These are phyloP conservation scores for Aythya baeri DNA, from an alignment of 2,113 vertebrate genomes.

Conservation along the genomic window DNA sequence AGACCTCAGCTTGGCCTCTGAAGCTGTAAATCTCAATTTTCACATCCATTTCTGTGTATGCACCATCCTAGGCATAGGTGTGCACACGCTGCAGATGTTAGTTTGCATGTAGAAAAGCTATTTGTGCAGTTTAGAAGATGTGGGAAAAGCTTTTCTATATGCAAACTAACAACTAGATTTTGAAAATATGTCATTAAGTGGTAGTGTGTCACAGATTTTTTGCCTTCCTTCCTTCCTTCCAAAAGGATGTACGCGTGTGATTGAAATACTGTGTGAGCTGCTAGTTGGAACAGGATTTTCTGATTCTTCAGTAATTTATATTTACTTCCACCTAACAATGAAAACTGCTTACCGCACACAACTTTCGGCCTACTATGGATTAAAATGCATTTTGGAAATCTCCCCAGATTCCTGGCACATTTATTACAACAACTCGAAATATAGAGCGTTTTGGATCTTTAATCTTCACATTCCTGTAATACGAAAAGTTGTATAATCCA, in stretches of 20 bases:
- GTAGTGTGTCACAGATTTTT: conserved; percentile 20
- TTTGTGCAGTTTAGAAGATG: conserved; percentile 13
- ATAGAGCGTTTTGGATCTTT: conserved; percentile 26
- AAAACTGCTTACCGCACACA: conserved; percentile 41
- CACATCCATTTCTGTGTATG: neutral
- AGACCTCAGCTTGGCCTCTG: neutral
- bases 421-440: neutral
- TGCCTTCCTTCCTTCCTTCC: neutral
- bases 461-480: conserved; percentile 49
- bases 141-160: neutral
- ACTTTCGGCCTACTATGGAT: conserved; percentile 41
- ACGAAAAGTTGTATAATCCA: conserved; percentile 35
- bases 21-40: neutral
- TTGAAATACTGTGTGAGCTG: neutral
- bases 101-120: conserved; percentile 24
- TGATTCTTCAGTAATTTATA: conserved; percentile 52
- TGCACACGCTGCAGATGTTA: neutral
- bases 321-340: conserved; percentile 47
- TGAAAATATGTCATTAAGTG: conserved; percentile 54
- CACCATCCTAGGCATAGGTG: neutral
- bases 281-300: conserved; percentile 33
- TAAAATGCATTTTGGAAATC: conserved; percentile 56
- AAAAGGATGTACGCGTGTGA: neutral
- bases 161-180: conserved; percentile 20
- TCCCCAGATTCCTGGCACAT: conserved; percentile 39